Evolutionary conservation across 2,797 vertebrate genomes (phyloP).

Genomic region (Spinibarbus caldwelli): DNA sequence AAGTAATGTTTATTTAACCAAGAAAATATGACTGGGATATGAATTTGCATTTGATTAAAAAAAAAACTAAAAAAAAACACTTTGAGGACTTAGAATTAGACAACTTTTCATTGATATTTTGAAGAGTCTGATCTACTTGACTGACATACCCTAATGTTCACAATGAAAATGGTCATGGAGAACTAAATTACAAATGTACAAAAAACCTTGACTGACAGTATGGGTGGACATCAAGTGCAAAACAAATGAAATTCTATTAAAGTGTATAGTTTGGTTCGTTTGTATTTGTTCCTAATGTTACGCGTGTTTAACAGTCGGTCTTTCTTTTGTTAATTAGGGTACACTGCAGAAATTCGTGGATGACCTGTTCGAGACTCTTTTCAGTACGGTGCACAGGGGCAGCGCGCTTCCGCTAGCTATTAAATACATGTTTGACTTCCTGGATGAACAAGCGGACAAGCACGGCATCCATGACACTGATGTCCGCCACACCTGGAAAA

Average conservation of each 20-base stretch:
- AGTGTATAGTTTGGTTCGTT: background rate
- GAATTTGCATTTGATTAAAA: no score
- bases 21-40: no score
- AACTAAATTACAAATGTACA: background rate
- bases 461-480: constrained; percentile 95
- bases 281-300: background rate
- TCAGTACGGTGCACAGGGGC: constrained; percentile 96
- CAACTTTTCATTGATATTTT: no score
- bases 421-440: constrained; percentile 99
- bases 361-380: constrained; percentile 97
- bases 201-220: background rate
- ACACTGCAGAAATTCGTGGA: constrained; percentile 99
- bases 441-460: constrained; percentile 97
- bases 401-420: constrained; percentile 95
- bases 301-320: background rate
- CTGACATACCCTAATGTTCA: background rate
- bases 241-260: background rate
- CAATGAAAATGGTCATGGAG: background rate
- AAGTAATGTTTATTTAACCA: background rate
- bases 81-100: no score
- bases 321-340: constrained; percentile 76
- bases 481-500: constrained; percentile 98
- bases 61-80: no score
- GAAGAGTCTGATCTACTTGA: no score
- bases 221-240: background rate